Evolutionary conservation across 2,888 invertebrate genomes (phyloP).

Genomic region (Tiliacea citrago): DNA sequence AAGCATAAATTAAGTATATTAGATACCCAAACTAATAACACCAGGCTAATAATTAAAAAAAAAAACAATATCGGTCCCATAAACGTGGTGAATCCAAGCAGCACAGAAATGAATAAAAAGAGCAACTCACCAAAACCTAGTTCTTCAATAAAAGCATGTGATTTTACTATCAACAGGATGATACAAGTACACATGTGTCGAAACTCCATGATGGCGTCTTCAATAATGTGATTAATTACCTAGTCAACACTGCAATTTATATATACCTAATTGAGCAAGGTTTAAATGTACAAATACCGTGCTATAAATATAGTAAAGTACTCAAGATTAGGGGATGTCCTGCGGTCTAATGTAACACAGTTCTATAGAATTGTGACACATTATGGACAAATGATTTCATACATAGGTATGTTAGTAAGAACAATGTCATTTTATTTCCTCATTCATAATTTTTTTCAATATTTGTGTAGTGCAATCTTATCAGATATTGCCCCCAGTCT

Average conservation of each 20-base stretch:
- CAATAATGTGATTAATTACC: slow-evolving; percentile 39
- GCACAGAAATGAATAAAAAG: not conserved
- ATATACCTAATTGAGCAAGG: slow-evolving; percentile 21
- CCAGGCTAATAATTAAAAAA: not conserved
- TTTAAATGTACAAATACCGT: not conserved
- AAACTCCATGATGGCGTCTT: slow-evolving; percentile 37
- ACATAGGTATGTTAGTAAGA: not conserved
- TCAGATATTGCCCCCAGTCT: not conserved
- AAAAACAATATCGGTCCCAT: no score
- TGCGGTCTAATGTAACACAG: not conserved
- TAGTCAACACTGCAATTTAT: slow-evolving; percentile 23
- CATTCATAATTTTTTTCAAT: not conserved
- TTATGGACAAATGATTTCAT: slow-evolving; percentile 20
- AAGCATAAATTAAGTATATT: not conserved
- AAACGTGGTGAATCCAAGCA: not conserved
- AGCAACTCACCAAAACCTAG: slow-evolving; percentile 19
- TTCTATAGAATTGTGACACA: slow-evolving; percentile 30
- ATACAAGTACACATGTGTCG: slow-evolving; percentile 18
- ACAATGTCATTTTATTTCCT: not conserved
- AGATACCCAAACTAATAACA: no score
- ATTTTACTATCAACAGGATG: slow-evolving; percentile 11
- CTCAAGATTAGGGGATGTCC: slow-evolving; percentile 46
- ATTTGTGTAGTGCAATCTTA: not conserved
- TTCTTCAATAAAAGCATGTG: slow-evolving; percentile 13
- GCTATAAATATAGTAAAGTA: not conserved